A percentile compares a stretch with the other conserved stretches of the same genome.
Conservation (phyloP, 2,888 invertebrate species). For the Aplocera efformata region DNA sequence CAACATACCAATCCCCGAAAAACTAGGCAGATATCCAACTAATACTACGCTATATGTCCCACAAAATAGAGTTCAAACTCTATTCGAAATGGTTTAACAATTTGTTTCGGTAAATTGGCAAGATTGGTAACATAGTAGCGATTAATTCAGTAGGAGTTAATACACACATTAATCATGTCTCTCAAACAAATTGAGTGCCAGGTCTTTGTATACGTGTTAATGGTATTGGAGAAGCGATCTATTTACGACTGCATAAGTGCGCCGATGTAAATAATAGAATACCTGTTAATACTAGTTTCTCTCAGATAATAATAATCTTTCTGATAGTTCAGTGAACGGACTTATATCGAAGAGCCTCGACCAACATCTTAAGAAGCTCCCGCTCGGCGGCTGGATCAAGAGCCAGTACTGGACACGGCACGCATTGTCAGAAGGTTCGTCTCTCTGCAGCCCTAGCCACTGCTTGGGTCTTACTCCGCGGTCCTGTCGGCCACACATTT, state of each 20-base stretch:
- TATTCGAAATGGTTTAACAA: background rate
- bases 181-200: conserved; percentile 39
- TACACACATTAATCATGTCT: conserved; percentile 36
- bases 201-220: conserved; percentile 23
- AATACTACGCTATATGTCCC: background rate
- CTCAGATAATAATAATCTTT: no score
- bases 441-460: no score
- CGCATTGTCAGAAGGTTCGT: no score
- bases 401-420: no score
- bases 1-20: conserved; percentile 9
- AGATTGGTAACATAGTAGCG: conserved; percentile 37
- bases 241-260: conserved; percentile 13
- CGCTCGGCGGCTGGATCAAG: no score
- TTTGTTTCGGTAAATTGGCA: conserved; percentile 8
- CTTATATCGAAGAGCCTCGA: no score
- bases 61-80: conserved; percentile 6
- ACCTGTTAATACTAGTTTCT: no score
- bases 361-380: no score
- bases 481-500: no score
- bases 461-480: no score
- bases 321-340: no score
- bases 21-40: background rate
- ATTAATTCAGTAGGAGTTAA: conserved; percentile 40
- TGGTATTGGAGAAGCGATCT: conserved; percentile 34
- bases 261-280: conserved; percentile 1